Conservation (phyloP, 2,797 vertebrate species). For the Gambusia yucatana region DNA sequence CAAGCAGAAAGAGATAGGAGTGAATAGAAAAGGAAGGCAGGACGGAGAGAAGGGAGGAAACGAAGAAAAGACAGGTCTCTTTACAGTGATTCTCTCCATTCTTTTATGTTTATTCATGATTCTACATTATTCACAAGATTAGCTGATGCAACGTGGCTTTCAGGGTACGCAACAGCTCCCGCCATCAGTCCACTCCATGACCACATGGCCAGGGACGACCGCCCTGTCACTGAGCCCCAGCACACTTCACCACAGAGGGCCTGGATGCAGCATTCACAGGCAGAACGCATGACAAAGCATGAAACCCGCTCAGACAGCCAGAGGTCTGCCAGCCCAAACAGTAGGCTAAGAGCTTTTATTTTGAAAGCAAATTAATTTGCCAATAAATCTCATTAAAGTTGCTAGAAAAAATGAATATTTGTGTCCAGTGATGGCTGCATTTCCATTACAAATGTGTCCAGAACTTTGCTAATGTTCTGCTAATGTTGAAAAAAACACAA, state of each 20-base stretch:
- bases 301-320: neutral
- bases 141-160: slow-evolving; percentile 75
- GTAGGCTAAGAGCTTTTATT: slow-evolving; percentile 25
- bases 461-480: too few species aligned
- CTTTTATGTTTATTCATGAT: slow-evolving; percentile 76
- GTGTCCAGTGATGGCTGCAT: neutral
- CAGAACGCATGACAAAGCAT: slow-evolving; percentile 51
- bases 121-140: slow-evolving; percentile 76
- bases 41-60: slow-evolving; percentile 21
- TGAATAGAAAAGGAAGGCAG: slow-evolving; percentile 38
- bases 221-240: slow-evolving; percentile 47
- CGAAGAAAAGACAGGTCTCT: slow-evolving; percentile 43
- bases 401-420: neutral
- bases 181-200: slow-evolving; percentile 53
- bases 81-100: slow-evolving; percentile 56
- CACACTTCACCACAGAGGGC: slow-evolving; percentile 19
- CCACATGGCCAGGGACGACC: slow-evolving; percentile 55
- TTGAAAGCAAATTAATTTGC: slow-evolving; percentile 3
- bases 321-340: slow-evolving; percentile 36
- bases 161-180: slow-evolving; percentile 61
- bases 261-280: slow-evolving; percentile 41
- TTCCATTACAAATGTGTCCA: too few species aligned
- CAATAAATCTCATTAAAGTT: neutral
- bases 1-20: slow-evolving; percentile 32
- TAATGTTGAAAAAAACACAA: too few species aligned